Evolutionary conservation across 1,140 invertebrate species (phyloP).

Genomic region (Frieseomelitta varia): DNA sequence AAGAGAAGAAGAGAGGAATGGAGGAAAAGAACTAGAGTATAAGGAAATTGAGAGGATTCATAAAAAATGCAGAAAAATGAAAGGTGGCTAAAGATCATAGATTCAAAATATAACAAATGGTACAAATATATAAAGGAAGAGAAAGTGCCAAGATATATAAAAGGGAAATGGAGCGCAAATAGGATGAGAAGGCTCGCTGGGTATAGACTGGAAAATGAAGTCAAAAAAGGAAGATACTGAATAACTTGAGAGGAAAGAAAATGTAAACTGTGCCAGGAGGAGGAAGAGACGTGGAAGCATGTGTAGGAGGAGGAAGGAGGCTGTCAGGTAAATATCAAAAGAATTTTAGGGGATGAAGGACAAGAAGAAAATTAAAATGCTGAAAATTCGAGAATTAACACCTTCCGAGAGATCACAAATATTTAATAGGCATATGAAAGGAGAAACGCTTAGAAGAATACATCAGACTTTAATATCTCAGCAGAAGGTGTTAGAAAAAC

Average conservation of each 20-base stretch:
- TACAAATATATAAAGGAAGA: not conserved
- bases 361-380: no score
- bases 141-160: not conserved
- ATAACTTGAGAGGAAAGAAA: not conserved
- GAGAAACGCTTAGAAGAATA: no score
- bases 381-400: no score
- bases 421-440: no score
- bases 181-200: not conserved
- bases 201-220: not conserved
- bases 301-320: not conserved
- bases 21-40: not conserved
- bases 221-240: not conserved
- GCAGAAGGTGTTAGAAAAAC: no score
- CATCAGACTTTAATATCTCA: no score
- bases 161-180: not conserved
- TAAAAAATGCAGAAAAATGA: not conserved
- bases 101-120: not conserved
- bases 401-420: no score
- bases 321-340: no score
- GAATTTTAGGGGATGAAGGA: no score
- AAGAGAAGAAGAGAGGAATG: not conserved
- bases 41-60: not conserved
- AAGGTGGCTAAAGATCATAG: not conserved
- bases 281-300: not conserved
- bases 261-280: not conserved